phyloP scores from a whole-genome alignment of 2,797 vertebrate genomes.

The Potorous gilbertii region DNA sequence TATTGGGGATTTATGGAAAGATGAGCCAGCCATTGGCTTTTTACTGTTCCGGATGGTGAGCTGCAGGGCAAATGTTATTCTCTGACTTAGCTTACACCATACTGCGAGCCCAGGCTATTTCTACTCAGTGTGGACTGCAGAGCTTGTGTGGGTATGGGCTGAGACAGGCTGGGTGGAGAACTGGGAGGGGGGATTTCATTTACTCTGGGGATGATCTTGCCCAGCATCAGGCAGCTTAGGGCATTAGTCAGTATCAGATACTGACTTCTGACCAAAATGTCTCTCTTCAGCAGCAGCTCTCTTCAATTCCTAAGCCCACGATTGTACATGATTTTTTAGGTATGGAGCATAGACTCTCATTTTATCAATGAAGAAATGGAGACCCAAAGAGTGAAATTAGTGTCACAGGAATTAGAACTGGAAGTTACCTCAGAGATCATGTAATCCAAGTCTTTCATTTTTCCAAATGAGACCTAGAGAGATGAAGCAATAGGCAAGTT shows the following conservation, averaged over 20 bases:
- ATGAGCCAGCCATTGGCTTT: conserved; percentile 63
- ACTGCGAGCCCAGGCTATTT: conserved; percentile 31
- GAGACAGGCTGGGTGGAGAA: not conserved
- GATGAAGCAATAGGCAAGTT: not conserved
- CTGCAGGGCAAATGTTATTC: conserved; percentile 62
- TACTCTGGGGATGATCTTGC: not conserved
- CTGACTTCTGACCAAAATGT: not conserved
- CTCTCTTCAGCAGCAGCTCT: not conserved
- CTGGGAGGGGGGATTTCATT: not conserved
- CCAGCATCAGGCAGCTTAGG: not conserved
- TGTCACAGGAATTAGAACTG: not conserved
- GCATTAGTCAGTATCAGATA: not conserved
- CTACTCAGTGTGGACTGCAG: conserved; percentile 60
- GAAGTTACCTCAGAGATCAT: not conserved
- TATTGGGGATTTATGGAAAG: conserved; percentile 70
- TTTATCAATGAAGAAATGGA: not conserved
- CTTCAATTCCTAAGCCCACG: not conserved
- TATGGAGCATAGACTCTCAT: not conserved
- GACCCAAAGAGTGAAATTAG: not conserved
- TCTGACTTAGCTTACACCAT: conserved; percentile 60
- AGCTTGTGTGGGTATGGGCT: not conserved
- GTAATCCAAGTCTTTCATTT: not conserved
- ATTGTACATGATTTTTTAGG: not conserved
- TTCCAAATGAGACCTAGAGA: not conserved
- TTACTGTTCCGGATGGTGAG: conserved; percentile 67